Base-by-base conservation (phyloP, 2,113 vertebrate species). In the Vicugna pacos region DNA sequence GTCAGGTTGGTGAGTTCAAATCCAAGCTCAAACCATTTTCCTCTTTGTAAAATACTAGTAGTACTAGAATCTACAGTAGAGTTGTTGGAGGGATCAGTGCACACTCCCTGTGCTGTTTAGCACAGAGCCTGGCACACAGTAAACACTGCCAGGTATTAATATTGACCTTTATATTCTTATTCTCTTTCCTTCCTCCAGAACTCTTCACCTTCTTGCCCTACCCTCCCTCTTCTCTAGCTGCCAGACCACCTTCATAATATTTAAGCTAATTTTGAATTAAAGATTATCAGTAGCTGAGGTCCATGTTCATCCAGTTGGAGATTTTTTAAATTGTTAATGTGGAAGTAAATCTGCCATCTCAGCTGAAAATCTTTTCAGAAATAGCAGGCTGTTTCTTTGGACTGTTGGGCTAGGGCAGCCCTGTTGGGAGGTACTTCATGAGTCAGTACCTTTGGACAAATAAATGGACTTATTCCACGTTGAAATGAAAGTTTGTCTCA, bases 321-420 rank as follows among this genome's bases (percentile, higher is more conserved):
- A 6, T 26, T 6, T 48, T 79, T 58, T 54, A 20, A 46, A 46
- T 48, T 91, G 28, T 10, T 86, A 35, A n/a, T 80, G 3, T 56
- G 67, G 69, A 79, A 89, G 56, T 58, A 17, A 56, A 56, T 80
- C 58, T 52, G 10, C 14, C 22, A 35, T 50, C 30, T 73, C 52
- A 76, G 52, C 4, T 60, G 4, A 56, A 75, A 76, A n/a, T 48
- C 38, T 32, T 46, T 26, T 50, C 12, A 32, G 30, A 85, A 89
- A 50, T 15, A 72, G 8, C 4, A 58, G 22, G 26, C 73, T 50
- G 2, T 80, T 84, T 75, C 83, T 93, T 32, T 54, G 35, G 6
- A n/a, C 3, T 32, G 0, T 58, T 28, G 8, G 16, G 6, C 0
- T 22, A 83, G 35, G 42, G 19, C 19, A 67, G 8, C 2, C 12